These are phyloP conservation scores for Cephalophus harveyi DNA, from an alignment of 2,113 vertebrate species.

Conservation along the genomic window DNA sequence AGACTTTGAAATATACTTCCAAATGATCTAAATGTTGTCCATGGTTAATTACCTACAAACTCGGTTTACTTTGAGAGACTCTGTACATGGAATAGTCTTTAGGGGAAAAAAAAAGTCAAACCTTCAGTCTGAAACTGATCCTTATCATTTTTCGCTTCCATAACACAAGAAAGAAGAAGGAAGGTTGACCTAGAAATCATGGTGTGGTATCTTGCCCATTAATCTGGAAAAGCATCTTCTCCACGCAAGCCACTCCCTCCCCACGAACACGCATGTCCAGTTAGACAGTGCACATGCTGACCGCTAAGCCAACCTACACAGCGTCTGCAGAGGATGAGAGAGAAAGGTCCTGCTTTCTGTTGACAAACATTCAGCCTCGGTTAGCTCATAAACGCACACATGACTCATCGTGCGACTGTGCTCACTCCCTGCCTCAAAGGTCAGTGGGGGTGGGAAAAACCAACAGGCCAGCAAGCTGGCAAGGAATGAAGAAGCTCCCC, in stretches of 20 bases:
- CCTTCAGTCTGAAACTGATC: not conserved
- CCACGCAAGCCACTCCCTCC: not conserved
- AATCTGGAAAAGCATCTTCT: not conserved
- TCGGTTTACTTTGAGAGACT: not conserved
- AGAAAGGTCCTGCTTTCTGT: constrained; percentile 2
- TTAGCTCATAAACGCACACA: not conserved
- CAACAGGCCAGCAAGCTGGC: constrained; percentile 57
- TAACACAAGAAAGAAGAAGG: not conserved
- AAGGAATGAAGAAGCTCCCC: not conserved
- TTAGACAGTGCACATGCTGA: not conserved
- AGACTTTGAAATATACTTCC: not conserved
- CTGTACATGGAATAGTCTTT: not conserved
- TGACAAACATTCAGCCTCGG: constrained; percentile 53
- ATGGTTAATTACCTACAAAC: not conserved
- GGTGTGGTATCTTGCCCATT: too few relatives aligned
- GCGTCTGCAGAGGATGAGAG: not conserved
- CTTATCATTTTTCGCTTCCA: not conserved
- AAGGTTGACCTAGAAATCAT: not conserved
- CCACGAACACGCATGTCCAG: rapidly evolving
- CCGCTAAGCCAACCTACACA: not conserved
- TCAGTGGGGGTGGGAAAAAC: constrained; percentile 62
- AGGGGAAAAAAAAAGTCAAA: not conserved
- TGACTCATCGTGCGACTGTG: constrained; percentile 54
- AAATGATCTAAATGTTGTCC: not conserved
- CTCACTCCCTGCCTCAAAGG: constrained; percentile 60